Evolutionary conservation across 2,888 invertebrate genomes (phyloP).

Genomic region (Halictus quadricinctus): DNA sequence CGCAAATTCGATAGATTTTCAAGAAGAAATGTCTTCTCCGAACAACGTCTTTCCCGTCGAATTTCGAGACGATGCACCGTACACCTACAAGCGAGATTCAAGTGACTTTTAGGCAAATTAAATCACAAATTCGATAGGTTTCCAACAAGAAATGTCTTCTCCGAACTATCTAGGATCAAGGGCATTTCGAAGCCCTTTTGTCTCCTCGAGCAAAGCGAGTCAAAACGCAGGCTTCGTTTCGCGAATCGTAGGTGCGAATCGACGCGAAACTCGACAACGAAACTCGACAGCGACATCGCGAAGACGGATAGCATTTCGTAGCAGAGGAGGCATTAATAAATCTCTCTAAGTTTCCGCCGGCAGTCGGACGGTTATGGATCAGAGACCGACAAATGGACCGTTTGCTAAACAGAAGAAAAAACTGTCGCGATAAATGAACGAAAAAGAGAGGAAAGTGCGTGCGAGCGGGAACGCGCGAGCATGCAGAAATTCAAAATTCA

Average conservation of each 20-base stretch:
- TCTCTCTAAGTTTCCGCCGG: constrained; percentile 75
- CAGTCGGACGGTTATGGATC: constrained; percentile 71
- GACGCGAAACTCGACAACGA: not conserved
- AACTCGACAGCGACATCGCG: not conserved
- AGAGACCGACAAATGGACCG: constrained; percentile 79
- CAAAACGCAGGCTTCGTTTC: no score
- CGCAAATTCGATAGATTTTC: no score
- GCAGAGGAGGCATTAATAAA: constrained; percentile 66
- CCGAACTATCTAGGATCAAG: not conserved
- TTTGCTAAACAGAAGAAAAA: constrained; percentile 56
- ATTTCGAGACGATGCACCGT: not conserved
- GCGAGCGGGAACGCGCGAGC: not conserved
- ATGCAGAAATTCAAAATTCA: not conserved
- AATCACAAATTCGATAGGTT: not conserved
- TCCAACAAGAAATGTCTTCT: not conserved
- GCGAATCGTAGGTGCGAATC: not conserved
- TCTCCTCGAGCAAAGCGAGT: not conserved
- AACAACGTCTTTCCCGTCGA: not conserved
- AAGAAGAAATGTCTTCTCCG: no score
- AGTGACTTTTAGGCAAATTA: not conserved
- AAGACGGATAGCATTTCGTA: constrained; percentile 18
- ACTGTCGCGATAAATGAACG: constrained; percentile 39
- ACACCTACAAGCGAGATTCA: no score
- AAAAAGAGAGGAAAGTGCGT: constrained; percentile 28
- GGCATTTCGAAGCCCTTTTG: not conserved